Evolutionary conservation across 1,140 invertebrate species (phyloP), one percentile per base, ranked within the genome.

Genomic region (Colletes latitarsis): DNA sequence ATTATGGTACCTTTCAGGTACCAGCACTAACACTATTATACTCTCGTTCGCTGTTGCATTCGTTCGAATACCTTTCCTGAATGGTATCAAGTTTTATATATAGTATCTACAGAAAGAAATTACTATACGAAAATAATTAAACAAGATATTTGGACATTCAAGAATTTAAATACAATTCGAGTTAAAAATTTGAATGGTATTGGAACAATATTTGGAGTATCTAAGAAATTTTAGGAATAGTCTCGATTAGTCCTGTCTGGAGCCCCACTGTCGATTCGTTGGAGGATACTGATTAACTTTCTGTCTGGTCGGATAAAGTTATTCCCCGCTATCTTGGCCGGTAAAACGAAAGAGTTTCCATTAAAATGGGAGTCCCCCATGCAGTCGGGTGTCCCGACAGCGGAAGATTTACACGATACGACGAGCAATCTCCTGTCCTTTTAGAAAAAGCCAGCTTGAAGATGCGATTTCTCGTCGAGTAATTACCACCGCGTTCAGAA

Each of bases 391-490:
- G 17, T n/a, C n/a, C 14, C 3, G 49, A 75, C 73, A 67, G 30
- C 49, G 60, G 46, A 63, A 67, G 39, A 67, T 75, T 75, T 75
- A 75, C 73, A 75, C 46, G 62, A 75, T 75, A 75, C 73, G 73
- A 66, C 62, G 73, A 75, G 15, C 62, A 66, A 75, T 75, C 62
- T 75, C 19, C 73, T 55, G 49, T 21, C 39, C 46, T 55, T 75
- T 67, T 53, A 55, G 62, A 67, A 75, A 75, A 66, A 55, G 30
- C n/a, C 62, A 67, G 39, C 73, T 49, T 39, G 73, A 75, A 75
- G 73, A 75, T 75, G 73, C 49, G 73, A 75, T 75, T 75, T 75
- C 73, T 55, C 62, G 73, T 55, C 49, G 73, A 55, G 49, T 75
- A 75, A 75, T 75, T 75, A 62, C 73, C 73, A 75, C 73, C 55